Conservation (phyloP, 2,888 invertebrate genomes). For the Itoplectis maculator region DNA sequence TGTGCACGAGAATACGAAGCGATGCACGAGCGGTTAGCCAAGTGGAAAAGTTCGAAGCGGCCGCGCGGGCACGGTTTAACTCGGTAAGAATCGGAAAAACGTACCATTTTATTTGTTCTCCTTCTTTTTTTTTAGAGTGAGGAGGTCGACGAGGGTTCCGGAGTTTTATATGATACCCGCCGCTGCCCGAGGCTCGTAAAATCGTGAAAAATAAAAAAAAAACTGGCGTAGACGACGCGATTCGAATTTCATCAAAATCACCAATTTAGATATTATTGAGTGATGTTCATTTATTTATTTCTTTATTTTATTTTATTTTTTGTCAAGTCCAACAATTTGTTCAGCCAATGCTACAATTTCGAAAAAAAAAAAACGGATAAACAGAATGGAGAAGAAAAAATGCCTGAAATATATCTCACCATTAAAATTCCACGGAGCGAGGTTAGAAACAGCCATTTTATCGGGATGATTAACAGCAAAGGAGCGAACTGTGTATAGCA, state of each 20-base stretch:
- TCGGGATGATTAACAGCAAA: conserved; percentile 1
- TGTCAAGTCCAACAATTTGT: too few relatives aligned
- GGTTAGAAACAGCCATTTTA: not conserved
- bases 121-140: conserved; percentile 4
- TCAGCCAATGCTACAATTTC: not conserved
- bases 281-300: not conserved
- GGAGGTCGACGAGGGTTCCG: conserved; percentile 68
- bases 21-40: conserved; percentile 64
- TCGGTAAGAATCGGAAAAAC: conserved; percentile 70
- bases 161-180: conserved; percentile 72
- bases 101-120: conserved; percentile 57
- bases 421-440: not conserved
- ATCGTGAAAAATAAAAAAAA: conserved; percentile 53
- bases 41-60: conserved; percentile 75
- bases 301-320: too few relatives aligned
- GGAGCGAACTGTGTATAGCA: too few relatives aligned
- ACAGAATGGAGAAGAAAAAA: not conserved
- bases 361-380: not conserved
- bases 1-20: conserved; percentile 49
- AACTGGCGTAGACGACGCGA: conserved; percentile 66
- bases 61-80: conserved; percentile 76
- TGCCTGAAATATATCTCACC: not conserved
- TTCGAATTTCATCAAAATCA: too few relatives aligned
- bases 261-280: too few relatives aligned
- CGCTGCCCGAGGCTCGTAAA: conserved; percentile 60